Percentiles rank a stretch among this genome's conserved stretches.
phyloP scores from a whole-genome alignment of 2,888 invertebrate genomes.

The Lordiphosa fenestrarum region DNA sequence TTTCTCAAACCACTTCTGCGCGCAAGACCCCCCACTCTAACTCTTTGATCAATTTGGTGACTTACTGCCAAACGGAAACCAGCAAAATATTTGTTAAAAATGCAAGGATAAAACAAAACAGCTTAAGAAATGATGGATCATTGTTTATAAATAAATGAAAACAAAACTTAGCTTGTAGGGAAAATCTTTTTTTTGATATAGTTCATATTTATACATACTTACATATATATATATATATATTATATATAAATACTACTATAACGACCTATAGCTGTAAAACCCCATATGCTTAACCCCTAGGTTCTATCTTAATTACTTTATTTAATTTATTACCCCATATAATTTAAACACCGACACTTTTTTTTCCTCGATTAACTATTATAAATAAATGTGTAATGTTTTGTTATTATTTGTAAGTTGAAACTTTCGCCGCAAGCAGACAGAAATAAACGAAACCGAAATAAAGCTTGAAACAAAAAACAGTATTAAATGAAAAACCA shows the following conservation, averaged over 20 bases:
- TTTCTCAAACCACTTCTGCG: no score
- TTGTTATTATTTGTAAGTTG: conserved; percentile 71
- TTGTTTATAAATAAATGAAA: conserved; percentile 6
- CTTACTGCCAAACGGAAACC: no score
- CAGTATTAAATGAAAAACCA: conserved; percentile 38
- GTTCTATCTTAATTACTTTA: conserved; percentile 36
- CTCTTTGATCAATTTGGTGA: no score
- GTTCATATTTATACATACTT: conserved; percentile 15
- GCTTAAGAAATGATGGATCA: conserved; percentile 12
- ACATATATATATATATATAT: conserved; percentile 8
- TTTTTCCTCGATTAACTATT: conserved; percentile 9
- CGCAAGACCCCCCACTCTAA: no score
- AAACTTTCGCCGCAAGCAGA: conserved; percentile 26
- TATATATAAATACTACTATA: conserved; percentile 16
- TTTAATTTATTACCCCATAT: conserved; percentile 8
- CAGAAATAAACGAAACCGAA: conserved; percentile 33
- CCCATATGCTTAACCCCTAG: conserved; percentile 21
- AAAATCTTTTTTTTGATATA: conserved; percentile 23
- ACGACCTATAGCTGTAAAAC: conserved; percentile 40
- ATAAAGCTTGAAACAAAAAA: conserved; percentile 33
- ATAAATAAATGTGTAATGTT: conserved; percentile 59
- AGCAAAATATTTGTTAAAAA: conserved; percentile 1
- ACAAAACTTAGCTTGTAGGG: conserved; percentile 23
- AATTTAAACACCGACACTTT: no score
- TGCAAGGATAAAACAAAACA: background rate